Base-by-base conservation (phyloP, 2,797 vertebrate genomes). In the Hoplostethus mediterraneus region DNA sequence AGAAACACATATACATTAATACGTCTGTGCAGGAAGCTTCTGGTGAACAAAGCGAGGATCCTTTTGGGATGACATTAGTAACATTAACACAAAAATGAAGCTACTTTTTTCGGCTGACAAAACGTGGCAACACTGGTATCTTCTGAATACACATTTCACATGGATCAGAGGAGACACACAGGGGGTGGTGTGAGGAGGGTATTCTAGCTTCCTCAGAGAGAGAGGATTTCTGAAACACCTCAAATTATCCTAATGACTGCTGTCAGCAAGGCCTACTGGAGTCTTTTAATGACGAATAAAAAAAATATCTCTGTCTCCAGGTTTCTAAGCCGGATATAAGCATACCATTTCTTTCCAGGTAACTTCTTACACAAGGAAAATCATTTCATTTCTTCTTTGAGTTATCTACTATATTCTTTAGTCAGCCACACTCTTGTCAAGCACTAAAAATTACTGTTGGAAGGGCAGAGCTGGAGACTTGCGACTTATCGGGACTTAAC, bases 61-160 rank as follows among this genome's bases (percentile, higher is more conserved):
- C 81, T 85, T 90, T 74, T 71, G 86, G 82, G 87, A 90, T 86
- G 76, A 90, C 88, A 93, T 93, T 92, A 92, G 89, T 77, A 83
- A 88, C 89, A 91, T 87, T 88, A 90, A 67, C 73, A 82, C 72
- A 67, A 80, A 87, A 89, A 87, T 77, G 89, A 78, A 55, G 14
- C 48, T 51, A 63, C 44, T 75, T 82, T 85, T 87, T 90, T 86
- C 87, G 79, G 79, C 74, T 61, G 85, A 86, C 61, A 73, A 86
- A 83, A 69, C 59, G 73, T 70, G 56, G 77, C 40, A 75, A 68
- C 51, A 57, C 56, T 76, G 75, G 63, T 83, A 84, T 88, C 74
- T 82, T 78, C 74, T 81, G 69, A 80, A 85, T 62, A 63, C 63
- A 57, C 61, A 79, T 83, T 90, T 82, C 60, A 67, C 82, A 80